phyloP scores from a whole-genome alignment of 2,113 vertebrate species.

The Pipa parva region DNA sequence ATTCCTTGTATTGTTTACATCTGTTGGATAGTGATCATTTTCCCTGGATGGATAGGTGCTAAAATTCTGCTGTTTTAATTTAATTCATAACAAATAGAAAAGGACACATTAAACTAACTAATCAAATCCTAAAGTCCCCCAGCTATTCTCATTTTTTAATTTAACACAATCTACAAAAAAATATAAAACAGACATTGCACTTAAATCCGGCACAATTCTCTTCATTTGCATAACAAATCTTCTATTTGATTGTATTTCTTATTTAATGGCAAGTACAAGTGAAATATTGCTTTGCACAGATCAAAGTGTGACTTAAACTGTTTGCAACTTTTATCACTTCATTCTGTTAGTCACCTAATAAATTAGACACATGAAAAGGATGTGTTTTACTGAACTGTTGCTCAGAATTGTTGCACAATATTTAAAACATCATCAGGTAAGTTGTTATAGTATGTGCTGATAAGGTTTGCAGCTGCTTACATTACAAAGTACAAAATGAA shows the following conservation, averaged over 20 bases:
- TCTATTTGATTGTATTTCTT: neutral
- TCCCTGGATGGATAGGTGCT: too few species aligned
- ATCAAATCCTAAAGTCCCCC: too few species aligned
- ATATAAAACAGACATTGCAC: neutral
- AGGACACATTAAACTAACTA: too few species aligned
- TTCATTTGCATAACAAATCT: neutral
- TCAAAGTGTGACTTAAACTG: slow-evolving; percentile 19
- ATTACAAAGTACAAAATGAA: neutral
- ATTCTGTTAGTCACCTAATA: slow-evolving; percentile 15
- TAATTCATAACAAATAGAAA: too few species aligned
- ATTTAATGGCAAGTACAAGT: neutral
- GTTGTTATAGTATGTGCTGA: neutral
- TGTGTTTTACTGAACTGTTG: neutral
- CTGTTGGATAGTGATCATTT: too few species aligned
- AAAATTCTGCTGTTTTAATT: too few species aligned
- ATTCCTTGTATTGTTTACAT: too few species aligned
- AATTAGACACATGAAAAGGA: slow-evolving; percentile 22
- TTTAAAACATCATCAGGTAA: neutral
- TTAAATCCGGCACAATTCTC: neutral
- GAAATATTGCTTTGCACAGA: neutral
- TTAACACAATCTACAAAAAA: too few species aligned
- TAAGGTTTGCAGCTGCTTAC: neutral
- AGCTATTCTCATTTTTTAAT: too few species aligned
- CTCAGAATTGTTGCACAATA: neutral
- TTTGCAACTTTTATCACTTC: slow-evolving; percentile 6